Percentiles rank a stretch among this genome's conserved stretches.
Evolutionary conservation across 2,797 vertebrate species (phyloP).

Genomic region (Micrastur ruficollis): DNA sequence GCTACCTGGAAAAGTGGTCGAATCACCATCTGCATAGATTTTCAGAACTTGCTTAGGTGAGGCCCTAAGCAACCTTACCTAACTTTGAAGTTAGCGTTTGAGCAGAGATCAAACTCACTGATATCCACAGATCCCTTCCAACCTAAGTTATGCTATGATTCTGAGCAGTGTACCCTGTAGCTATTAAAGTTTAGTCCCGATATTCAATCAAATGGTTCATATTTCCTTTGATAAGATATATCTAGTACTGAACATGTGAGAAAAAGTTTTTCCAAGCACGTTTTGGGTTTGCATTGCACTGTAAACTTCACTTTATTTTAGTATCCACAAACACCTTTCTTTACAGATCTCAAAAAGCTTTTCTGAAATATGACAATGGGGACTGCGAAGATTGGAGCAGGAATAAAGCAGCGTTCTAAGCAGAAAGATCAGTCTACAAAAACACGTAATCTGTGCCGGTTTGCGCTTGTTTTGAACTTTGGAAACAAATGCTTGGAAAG

Average conservation of each 20-base stretch:
- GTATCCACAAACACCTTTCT: neutral
- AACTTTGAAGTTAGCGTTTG: neutral
- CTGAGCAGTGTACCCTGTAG: neutral
- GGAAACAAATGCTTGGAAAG: neutral
- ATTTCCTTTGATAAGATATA: neutral
- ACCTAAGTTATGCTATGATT: neutral
- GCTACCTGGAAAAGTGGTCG: neutral
- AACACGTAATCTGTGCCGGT: neutral
- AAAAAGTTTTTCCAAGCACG: neutral
- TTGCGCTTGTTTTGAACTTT: neutral
- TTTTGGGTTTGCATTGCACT: neutral
- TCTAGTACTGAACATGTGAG: too few species aligned
- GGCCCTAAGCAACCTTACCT: neutral
- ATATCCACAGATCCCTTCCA: neutral
- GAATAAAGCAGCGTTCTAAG: neutral
- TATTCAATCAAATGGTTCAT: neutral
- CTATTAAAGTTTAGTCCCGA: neutral
- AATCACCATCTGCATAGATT: neutral
- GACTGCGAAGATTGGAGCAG: neutral
- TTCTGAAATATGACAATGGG: neutral
- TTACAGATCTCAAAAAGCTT: neutral
- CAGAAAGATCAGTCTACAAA: neutral
- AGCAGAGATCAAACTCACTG: neutral
- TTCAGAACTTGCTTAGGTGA: neutral
- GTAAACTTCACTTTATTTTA: neutral